phyloP scores from a whole-genome alignment of 2,888 invertebrate genomes.

The Keiferia lycopersicella region DNA sequence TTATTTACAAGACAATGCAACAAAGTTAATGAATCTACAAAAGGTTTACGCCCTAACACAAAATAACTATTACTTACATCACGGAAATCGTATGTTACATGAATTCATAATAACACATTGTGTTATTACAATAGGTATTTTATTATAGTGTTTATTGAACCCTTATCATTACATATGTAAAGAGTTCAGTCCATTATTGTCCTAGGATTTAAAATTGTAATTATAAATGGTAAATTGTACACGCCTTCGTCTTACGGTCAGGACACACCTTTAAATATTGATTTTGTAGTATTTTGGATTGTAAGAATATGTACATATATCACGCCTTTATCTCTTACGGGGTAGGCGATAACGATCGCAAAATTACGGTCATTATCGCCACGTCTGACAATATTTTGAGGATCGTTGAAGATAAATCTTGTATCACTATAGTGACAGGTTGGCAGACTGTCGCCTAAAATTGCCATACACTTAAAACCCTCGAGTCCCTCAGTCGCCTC shows the following conservation, averaged over 20 bases:
- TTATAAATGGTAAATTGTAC: background rate
- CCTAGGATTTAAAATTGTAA: background rate
- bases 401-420: too few relatives aligned
- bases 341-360: too few relatives aligned
- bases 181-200: background rate
- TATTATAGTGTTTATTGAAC: slow-evolving; percentile 4
- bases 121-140: slow-evolving; percentile 4
- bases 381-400: too few relatives aligned
- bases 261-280: too few relatives aligned
- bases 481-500: too few relatives aligned
- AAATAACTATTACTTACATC: background rate
- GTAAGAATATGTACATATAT: too few relatives aligned
- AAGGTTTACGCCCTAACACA: background rate
- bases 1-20: background rate
- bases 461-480: too few relatives aligned
- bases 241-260: background rate
- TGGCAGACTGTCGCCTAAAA: too few relatives aligned
- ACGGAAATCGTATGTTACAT: slow-evolving; percentile 2
- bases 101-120: slow-evolving; percentile 10
- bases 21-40: background rate
- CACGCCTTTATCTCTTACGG: too few relatives aligned
- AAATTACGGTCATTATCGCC: too few relatives aligned
- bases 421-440: too few relatives aligned
- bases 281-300: too few relatives aligned
- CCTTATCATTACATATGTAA: background rate